These are phyloP conservation scores for Parelbella ahira DNA, from an alignment of 2,888 invertebrate genomes.

Conservation along the genomic window DNA sequence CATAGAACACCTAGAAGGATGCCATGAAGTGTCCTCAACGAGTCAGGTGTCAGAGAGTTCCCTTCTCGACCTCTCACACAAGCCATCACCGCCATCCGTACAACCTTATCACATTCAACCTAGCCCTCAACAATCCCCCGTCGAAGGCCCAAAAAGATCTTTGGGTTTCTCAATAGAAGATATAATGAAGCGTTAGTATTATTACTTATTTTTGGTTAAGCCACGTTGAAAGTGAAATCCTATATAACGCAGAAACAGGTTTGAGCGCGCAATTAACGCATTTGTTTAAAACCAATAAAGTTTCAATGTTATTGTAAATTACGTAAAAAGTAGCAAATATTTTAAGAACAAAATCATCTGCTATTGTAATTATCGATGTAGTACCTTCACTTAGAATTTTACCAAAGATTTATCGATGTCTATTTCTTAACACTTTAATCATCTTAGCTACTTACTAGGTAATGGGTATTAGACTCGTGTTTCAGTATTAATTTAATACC, in stretches of 20 bases:
- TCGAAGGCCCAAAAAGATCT: conserved; percentile 64
- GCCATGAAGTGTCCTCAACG: conserved; percentile 76
- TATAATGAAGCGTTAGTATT: conserved; percentile 89
- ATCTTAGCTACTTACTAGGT: conserved; percentile 17
- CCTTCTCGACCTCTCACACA: conserved; percentile 80
- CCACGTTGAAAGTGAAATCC: conserved; percentile 30
- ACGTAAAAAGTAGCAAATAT: background rate
- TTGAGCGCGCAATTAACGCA: conserved; percentile 20
- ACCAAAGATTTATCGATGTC: conserved; percentile 56
- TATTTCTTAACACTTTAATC: conserved; percentile 30
- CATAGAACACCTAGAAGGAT: conserved; percentile 71
- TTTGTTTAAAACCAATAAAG: conserved; percentile 13
- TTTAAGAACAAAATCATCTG: conserved; percentile 13
- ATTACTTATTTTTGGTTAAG: conserved; percentile 20
- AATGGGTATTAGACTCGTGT: conserved; percentile 17
- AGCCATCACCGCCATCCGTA: conserved; percentile 56
- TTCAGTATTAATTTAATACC: conserved; percentile 23
- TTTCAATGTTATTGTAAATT: conserved; percentile 2
- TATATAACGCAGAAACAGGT: conserved; percentile 26
- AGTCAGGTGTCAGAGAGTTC: conserved; percentile 69
- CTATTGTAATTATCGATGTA: conserved; percentile 28
- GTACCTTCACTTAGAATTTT: conserved; percentile 38
- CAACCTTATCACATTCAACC: conserved; percentile 48
- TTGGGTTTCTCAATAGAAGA: conserved; percentile 93
- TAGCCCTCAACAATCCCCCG: conserved; percentile 58